Evolutionary conservation across 1,140 invertebrate species (phyloP).

Genomic region (Steinernema khuongi): DNA sequence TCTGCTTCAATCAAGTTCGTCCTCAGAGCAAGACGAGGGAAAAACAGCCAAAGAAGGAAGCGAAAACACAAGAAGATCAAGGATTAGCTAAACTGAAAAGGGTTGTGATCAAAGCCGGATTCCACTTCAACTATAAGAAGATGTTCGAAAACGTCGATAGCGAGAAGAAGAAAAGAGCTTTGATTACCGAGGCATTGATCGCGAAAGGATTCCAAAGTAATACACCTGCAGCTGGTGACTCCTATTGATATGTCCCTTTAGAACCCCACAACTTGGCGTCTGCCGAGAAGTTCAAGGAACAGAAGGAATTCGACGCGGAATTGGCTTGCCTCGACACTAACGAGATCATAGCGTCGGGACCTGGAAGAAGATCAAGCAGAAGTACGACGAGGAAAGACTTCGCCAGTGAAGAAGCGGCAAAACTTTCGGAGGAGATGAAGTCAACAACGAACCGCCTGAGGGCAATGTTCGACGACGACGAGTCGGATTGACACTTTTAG

Average conservation of each 20-base stretch:
- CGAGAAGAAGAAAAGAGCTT: slow-evolving; percentile 15
- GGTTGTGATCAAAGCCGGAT: slow-evolving; percentile 15
- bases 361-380: not conserved
- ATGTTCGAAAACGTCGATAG: slow-evolving; percentile 17
- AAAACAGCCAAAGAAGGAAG: slow-evolving; percentile 11
- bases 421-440: not conserved
- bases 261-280: slow-evolving; percentile 18
- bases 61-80: not conserved
- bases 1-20: not conserved
- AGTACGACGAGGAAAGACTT: not conserved
- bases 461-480: slow-evolving; percentile 9
- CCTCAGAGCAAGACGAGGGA: not conserved
- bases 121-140: slow-evolving; percentile 27
- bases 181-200: not conserved
- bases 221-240: not conserved
- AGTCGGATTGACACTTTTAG: not conserved
- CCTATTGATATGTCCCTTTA: not conserved
- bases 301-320: slow-evolving; percentile 18
- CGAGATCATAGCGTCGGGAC: slow-evolving; percentile 14
- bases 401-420: not conserved
- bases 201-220: slow-evolving; percentile 22
- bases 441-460: not conserved
- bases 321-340: slow-evolving; percentile 17
- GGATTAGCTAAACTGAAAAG: slow-evolving; percentile 18
- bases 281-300: slow-evolving; percentile 1